phyloP scores from a whole-genome alignment of 2,888 invertebrate species.

The Glaucopsyche alexis region DNA sequence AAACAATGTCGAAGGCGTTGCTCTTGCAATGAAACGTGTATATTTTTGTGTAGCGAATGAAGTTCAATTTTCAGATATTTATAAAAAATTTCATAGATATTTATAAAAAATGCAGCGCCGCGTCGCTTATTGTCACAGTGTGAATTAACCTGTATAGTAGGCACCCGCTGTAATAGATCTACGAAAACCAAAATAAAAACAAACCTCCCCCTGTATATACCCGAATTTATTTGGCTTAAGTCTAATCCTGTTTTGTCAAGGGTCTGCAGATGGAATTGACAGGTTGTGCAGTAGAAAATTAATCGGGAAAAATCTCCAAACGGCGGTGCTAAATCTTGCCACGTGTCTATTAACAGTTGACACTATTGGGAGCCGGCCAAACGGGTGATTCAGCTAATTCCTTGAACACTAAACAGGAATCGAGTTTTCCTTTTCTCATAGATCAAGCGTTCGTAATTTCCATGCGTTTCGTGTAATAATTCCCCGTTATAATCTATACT shows the following conservation, averaged over 20 bases:
- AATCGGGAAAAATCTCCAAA: constrained; percentile 74
- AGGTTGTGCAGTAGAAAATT: constrained; percentile 68
- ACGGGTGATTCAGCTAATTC: constrained; percentile 45
- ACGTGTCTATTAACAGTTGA: constrained; percentile 76
- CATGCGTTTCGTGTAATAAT: background rate
- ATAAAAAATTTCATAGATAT: too few relatives aligned
- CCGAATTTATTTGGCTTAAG: constrained; percentile 55
- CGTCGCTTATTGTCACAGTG: too few relatives aligned
- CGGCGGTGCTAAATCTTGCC: constrained; percentile 65
- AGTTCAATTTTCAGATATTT: too few relatives aligned
- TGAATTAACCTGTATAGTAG: too few relatives aligned
- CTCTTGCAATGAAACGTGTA: too few relatives aligned
- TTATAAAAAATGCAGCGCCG: too few relatives aligned
- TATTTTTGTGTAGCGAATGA: too few relatives aligned
- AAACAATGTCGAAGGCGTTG: too few relatives aligned
- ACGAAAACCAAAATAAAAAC: constrained; percentile 47
- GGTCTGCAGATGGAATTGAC: constrained; percentile 76
- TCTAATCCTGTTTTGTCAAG: constrained; percentile 75
- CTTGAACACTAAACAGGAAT: constrained; percentile 28
- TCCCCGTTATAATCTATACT: too few relatives aligned
- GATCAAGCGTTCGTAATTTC: background rate
- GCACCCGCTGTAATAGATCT: constrained; percentile 24
- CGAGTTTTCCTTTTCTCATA: background rate
- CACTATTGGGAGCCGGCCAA: constrained; percentile 69
- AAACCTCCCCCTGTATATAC: constrained; percentile 58